Evolutionary conservation across 2,113 vertebrate genomes (phyloP), one percentile per base, ranked within the genome.

Genomic region (Maccullochella peelii): DNA sequence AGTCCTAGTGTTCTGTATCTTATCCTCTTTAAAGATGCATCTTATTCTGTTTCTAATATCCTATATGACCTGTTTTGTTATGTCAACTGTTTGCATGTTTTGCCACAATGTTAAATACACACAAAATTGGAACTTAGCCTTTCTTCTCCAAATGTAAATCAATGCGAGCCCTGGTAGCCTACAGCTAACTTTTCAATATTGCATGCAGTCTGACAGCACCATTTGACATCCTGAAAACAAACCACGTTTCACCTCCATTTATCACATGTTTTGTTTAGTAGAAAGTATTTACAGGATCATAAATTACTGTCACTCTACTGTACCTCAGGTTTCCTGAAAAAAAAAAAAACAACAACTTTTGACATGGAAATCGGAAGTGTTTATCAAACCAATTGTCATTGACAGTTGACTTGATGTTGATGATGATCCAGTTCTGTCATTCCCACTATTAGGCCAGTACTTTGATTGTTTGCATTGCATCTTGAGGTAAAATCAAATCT

Each of bases 171-270:
- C 12, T 0, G 8, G 42, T 71, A 50, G 75, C 88, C 81, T 62
- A 36, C 65, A 88, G 86, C 81, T 59, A 80, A 75, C 76, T 33
- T 79, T 80, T 88, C 18, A 88, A 88, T 84, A 74, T 23, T 86
- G 68, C 3, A 91, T 59, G 78, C 52, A 50, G 68, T 21, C 78
- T 80, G 87, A 86, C 83, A 50, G 71, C 55, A 70, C 0, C 49
- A 88, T 88, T 80, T 61, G 49, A 68, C 52, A 83, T 36, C 44
- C 25, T 52, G 75, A 62, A 76, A 78, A 76, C 73, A 84, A 80
- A 85, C 71, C 50, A 4, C 21, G 49, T 61, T 61, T 77, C 25
- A 44, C 57, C 20, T 67, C 75, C 38, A 50, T 88, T 73, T 79
- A 47, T 84, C 61, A 76, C 27, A 65, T 33, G 5, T 47, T 47